Conservation (phyloP, 2,888 invertebrate genomes). For the Ophion ventricosus region DNA sequence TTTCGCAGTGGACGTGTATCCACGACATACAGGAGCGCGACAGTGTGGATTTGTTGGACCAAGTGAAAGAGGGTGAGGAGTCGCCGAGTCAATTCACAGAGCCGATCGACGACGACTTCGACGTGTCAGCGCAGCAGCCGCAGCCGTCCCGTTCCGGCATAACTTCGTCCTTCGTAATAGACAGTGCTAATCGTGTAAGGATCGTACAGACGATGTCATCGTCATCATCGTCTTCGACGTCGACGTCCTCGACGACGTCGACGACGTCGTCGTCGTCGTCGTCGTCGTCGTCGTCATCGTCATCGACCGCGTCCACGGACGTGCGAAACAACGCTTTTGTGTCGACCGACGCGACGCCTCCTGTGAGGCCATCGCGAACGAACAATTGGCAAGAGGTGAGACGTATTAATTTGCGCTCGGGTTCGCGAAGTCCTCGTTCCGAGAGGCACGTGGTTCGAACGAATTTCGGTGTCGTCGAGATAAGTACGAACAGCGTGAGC, state of each 20-base stretch:
- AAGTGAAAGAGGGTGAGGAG: constrained; percentile 72
- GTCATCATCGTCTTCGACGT: background rate
- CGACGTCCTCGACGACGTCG: background rate
- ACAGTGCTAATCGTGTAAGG: constrained; percentile 75
- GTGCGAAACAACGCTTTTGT: constrained; percentile 70
- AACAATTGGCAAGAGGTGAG: constrained; percentile 73
- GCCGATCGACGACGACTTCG: constrained; percentile 68
- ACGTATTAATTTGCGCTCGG: constrained; percentile 70
- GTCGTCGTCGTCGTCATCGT: background rate
- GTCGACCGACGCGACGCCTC: constrained; percentile 71
- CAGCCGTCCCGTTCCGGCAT: constrained; percentile 76
- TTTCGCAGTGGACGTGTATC: constrained; percentile 95
- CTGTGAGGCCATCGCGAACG: constrained; percentile 72
- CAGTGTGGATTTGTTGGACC: constrained; percentile 82
- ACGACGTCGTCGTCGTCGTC: background rate
- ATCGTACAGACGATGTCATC: constrained; percentile 72
- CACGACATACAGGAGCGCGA: constrained; percentile 94
- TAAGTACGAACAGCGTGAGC: constrained; percentile 65
- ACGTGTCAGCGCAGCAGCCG: constrained; percentile 70
- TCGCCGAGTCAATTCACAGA: constrained; percentile 61
- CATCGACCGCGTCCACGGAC: constrained; percentile 33
- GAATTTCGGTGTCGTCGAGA: constrained; percentile 73
- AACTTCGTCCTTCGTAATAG: constrained; percentile 78
- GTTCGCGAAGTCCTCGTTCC: constrained; percentile 68
- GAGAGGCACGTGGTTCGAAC: constrained; percentile 71